Conservation (phyloP, 2,888 invertebrate species). For the Drosophila subsilvestris region DNA sequence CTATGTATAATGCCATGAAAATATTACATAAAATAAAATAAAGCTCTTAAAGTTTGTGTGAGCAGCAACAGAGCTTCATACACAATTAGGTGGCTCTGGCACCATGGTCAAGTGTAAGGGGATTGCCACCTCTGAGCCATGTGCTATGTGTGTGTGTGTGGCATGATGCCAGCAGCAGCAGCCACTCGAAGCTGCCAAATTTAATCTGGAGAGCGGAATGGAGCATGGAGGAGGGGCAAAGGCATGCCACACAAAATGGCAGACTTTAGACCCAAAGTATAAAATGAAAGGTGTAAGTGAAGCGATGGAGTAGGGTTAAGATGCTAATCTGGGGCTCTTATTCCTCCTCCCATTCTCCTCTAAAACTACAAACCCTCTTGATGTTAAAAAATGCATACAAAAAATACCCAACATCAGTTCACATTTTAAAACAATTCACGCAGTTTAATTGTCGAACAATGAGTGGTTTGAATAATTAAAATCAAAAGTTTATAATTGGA, state of each 20-base stretch:
- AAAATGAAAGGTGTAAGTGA: too few relatives aligned
- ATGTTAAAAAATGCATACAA: too few relatives aligned
- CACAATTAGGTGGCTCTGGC: not conserved
- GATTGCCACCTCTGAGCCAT: not conserved
- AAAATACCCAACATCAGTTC: too few relatives aligned
- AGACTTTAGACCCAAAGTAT: too few relatives aligned
- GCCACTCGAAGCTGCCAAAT: not conserved
- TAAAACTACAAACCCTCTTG: too few relatives aligned
- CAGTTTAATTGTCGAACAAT: not conserved
- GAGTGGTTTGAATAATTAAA: not conserved
- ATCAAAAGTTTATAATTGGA: not conserved
- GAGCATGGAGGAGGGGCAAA: not conserved
- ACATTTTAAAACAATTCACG: too few relatives aligned
- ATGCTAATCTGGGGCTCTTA: not conserved
- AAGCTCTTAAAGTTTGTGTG: not conserved
- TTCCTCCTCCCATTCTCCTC: too few relatives aligned
- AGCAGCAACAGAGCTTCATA: conserved; percentile 1
- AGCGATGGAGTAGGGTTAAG: too few relatives aligned
- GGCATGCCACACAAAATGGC: too few relatives aligned
- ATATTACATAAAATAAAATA: not conserved
- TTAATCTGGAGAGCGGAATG: not conserved
- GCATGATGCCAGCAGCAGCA: not conserved
- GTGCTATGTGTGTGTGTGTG: not conserved
- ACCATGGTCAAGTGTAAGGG: not conserved
- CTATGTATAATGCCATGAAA: not conserved